Evolutionary conservation across 1,140 invertebrate species (phyloP), one percentile per base, ranked within the genome.

Genomic region (Heliconius hermathena): DNA sequence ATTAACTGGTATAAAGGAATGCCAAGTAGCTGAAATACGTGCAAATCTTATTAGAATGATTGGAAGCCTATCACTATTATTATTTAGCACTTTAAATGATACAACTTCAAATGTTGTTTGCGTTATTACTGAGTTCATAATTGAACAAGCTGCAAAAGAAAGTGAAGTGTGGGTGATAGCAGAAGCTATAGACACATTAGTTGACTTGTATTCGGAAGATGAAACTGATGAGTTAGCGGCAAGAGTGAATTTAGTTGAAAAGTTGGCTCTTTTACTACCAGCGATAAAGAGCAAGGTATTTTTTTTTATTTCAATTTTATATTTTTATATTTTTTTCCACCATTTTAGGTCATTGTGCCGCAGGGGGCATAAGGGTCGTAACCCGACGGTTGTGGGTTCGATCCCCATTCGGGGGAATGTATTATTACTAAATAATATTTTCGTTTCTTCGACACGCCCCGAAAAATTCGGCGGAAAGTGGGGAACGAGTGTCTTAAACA

Each of bases 181-280:
- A 36, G 97, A 98, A 92, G 95, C 96, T 22, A 88, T 98, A 20
- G 97, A 98, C 88, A 96, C 96, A 18, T 85, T 97, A 73, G 97
- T 98, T 91, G 97, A 98, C 90, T 95, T 98, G 60, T 98, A 97
- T 91, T 95, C 96, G 3, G 97, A 97, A 89, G 97, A 98, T 88
- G 96, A 97, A 83, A 96, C 96, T 72, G 96, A 97, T 89, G 81
- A 87, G 41, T 92, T 97, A 79, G 96, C 96, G 1, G 89, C 91
- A 66, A 95, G 97, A 88, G 94, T 97, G 22, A 93, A 95, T 76
- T 92, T 97, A 60, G 94, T 96, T 38, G 94, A 95, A 20, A 96
- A 95, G 84, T 88, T 97, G 1, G 85, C 92, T 38, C 82, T 88
- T 29, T 81, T 97, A 33, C 87, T 95, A 36, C 96, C 96, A 41